A percentile compares a stretch with the other conserved stretches of the same genome.
These are phyloP conservation scores for Augochlorella aurata DNA, from an alignment of 2,888 invertebrate genomes.

Conservation along the genomic window DNA sequence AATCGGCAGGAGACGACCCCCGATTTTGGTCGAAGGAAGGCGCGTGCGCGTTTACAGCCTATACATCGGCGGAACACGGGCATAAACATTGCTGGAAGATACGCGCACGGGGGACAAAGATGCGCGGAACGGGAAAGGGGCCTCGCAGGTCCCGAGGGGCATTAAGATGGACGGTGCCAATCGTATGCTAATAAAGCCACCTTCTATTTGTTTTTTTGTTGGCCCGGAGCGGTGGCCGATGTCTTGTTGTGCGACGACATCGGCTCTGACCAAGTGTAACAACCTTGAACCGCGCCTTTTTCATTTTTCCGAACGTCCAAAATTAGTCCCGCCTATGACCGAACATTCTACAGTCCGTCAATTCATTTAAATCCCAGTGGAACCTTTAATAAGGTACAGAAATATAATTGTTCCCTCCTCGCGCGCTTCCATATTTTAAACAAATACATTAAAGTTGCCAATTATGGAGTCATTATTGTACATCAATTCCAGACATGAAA, in stretches of 20 bases:
- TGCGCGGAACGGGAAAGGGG: slow-evolving; percentile 44
- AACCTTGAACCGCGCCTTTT: neutral
- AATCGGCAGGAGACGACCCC: slow-evolving; percentile 56
- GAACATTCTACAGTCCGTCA: neutral
- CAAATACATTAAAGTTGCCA: no score
- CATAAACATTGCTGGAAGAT: slow-evolving; percentile 79
- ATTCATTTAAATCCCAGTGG: neutral
- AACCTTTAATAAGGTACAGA: no score
- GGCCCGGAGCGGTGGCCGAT: slow-evolving; percentile 61
- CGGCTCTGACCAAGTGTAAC: slow-evolving; percentile 3
- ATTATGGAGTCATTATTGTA: no score
- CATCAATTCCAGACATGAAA: no score
- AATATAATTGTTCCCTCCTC: neutral
- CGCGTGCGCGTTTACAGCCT: slow-evolving; percentile 78
- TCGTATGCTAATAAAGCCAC: slow-evolving; percentile 80
- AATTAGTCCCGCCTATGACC: neutral
- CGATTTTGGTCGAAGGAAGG: slow-evolving; percentile 56
- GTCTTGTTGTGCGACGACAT: slow-evolving; percentile 63
- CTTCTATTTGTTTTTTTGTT: slow-evolving; percentile 74
- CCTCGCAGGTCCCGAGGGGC: slow-evolving; percentile 62
- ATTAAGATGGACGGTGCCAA: slow-evolving; percentile 80
- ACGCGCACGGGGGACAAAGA: slow-evolving; percentile 71
- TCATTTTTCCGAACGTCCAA: neutral
- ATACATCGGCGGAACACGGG: slow-evolving; percentile 76
- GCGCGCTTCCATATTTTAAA: no score